Evolutionary conservation across 2,888 invertebrate genomes (phyloP).

Genomic region (Creontiades dilutus): DNA sequence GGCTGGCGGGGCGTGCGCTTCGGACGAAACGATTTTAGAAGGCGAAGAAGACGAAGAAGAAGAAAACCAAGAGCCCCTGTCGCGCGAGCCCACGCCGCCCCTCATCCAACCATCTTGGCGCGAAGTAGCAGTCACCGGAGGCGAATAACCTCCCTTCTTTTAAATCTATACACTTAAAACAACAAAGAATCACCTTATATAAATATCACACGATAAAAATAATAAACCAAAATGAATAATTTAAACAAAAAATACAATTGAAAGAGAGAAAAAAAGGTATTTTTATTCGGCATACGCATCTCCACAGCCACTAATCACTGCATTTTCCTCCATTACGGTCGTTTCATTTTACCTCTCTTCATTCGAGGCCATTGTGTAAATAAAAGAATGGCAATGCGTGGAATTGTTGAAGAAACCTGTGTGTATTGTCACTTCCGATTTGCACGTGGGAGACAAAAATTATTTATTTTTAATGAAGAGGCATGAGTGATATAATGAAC

Average conservation of each 20-base stretch:
- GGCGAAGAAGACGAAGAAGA: slow-evolving; percentile 73
- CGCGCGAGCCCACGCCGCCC: slow-evolving; percentile 45
- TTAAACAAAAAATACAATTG: not conserved
- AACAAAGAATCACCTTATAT: slow-evolving; percentile 1
- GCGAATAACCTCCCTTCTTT: slow-evolving; percentile 41
- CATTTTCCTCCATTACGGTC: not conserved
- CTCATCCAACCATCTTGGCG: slow-evolving; percentile 61
- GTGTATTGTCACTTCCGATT: not conserved
- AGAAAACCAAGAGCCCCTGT: slow-evolving; percentile 34
- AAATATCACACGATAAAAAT: slow-evolving; percentile 26
- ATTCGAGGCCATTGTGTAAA: not conserved
- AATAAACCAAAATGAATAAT: too few relatives aligned
- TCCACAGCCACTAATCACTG: not conserved
- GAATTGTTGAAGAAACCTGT: not conserved
- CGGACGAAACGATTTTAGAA: slow-evolving; percentile 74
- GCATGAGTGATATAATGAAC: not conserved
- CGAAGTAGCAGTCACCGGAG: slow-evolving; percentile 61
- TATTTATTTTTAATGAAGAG: not conserved
- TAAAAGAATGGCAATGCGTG: not conserved
- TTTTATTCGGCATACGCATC: slow-evolving; percentile 10
- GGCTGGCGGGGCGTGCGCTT: slow-evolving; percentile 43
- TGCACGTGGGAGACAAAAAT: not conserved
- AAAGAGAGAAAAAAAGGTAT: not conserved
- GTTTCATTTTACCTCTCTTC: not conserved
- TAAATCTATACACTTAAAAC: not conserved